Conservation (phyloP, 2,113 vertebrate genomes). For the Cyphomyrus plagiostoma region DNA sequence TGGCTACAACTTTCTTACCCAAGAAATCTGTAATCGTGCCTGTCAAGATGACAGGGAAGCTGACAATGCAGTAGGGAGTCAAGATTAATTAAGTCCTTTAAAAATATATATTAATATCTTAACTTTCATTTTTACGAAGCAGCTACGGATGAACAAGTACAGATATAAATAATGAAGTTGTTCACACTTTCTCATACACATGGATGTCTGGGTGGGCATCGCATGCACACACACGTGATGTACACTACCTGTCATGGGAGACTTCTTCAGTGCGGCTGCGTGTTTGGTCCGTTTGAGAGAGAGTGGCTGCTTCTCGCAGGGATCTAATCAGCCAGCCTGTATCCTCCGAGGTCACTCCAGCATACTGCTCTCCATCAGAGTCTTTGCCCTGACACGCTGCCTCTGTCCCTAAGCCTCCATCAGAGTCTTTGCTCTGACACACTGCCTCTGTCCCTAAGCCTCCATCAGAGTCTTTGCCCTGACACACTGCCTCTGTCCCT, state of each 20-base stretch:
- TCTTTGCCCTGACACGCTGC: neutral
- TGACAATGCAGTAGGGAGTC: neutral
- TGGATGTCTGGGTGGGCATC: neutral
- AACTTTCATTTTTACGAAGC: neutral
- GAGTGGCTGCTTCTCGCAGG: constrained; percentile 48
- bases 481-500: neutral
- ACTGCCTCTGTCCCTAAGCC: neutral
- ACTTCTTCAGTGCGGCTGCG: constrained; percentile 19
- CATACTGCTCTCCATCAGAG: constrained; percentile 4
- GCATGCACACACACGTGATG: neutral
- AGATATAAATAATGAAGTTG: neutral
- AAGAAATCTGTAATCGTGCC: neutral
- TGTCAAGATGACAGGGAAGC: neutral
- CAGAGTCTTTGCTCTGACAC: neutral
- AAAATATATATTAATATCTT: neutral
- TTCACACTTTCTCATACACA: neutral
- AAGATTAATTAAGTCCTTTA: neutral
- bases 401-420: constrained; percentile 13
- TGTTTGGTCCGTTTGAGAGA: constrained; percentile 42
- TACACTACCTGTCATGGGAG: constrained; percentile 54
- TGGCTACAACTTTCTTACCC: neutral
- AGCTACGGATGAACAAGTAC: neutral
- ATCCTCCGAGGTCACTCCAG: constrained; percentile 20
- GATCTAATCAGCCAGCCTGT: constrained; percentile 51
- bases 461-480: neutral